phyloP scores from a whole-genome alignment of 2,797 vertebrate species.

The Sebastolobus altivelis region DNA sequence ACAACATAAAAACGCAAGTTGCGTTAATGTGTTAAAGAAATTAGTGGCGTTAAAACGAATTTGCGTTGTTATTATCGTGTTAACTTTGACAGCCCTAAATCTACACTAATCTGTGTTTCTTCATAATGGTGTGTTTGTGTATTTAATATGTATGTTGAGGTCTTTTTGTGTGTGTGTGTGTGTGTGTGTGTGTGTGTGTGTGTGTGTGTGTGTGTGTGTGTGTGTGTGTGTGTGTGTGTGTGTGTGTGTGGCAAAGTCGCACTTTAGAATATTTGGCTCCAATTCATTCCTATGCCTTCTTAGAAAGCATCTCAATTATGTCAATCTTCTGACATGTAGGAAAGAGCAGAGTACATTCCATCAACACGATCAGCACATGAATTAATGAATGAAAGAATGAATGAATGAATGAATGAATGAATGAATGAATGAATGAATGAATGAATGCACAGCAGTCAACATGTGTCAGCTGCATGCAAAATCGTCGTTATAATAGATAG shows the following conservation, averaged over 20 bases:
- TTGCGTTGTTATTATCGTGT: too few relatives aligned
- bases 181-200: neutral
- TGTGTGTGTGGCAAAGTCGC: slow-evolving; percentile 23
- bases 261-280: slow-evolving; percentile 17
- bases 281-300: slow-evolving; percentile 16
- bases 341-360: too few relatives aligned
- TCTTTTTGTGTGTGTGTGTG: neutral
- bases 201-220: neutral
- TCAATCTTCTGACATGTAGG: neutral
- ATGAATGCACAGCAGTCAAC: neutral
- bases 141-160: too few relatives aligned
- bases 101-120: slow-evolving; percentile 14
- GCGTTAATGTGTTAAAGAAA: too few relatives aligned
- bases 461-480: neutral
- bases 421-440: neutral
- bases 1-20: too few relatives aligned
- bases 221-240: slow-evolving; percentile 12
- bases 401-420: neutral
- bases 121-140: neutral
- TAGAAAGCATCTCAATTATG: slow-evolving; percentile 28
- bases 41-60: too few relatives aligned
- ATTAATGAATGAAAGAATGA: neutral
- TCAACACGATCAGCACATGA: neutral
- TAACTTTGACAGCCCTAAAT: neutral
- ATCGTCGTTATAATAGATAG: slow-evolving; percentile 7